These are phyloP conservation scores for Sebastes wilsoni DNA, from an alignment of 2,797 vertebrate genomes.

Conservation along the genomic window DNA sequence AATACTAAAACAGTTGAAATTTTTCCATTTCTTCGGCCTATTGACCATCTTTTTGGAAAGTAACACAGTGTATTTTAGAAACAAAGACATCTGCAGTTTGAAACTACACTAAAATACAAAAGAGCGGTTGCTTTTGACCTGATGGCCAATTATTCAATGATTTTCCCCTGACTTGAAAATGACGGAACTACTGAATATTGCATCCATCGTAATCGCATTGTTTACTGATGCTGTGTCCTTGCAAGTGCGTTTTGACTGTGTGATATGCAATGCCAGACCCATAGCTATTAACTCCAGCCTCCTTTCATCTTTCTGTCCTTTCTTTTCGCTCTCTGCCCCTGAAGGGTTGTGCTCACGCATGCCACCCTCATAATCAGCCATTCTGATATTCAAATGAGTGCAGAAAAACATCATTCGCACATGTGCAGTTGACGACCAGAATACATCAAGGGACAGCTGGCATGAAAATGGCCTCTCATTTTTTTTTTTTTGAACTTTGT, in stretches of 20 bases:
- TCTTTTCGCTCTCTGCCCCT: slow-evolving; percentile 31
- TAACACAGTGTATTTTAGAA: background rate
- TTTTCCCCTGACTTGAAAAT: slow-evolving; percentile 30
- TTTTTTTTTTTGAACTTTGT: slow-evolving; percentile 30
- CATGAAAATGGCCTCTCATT: slow-evolving; percentile 38
- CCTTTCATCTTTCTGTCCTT: slow-evolving; percentile 68
- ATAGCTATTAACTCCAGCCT: slow-evolving; percentile 38
- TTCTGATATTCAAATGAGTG: slow-evolving; percentile 73
- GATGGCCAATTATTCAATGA: slow-evolving; percentile 26
- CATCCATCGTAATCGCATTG: slow-evolving; percentile 39
- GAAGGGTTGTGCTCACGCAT: slow-evolving; percentile 78
- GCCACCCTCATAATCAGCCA: slow-evolving; percentile 69
- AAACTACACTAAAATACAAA: background rate
- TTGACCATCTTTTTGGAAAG: background rate
- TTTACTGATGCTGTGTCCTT: slow-evolving; percentile 61
- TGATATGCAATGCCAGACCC: slow-evolving; percentile 51
- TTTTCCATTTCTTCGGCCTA: background rate
- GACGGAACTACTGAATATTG: slow-evolving; percentile 24
- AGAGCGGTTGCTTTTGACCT: slow-evolving; percentile 13
- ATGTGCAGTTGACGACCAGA: slow-evolving; percentile 72
- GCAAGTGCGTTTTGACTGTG: slow-evolving; percentile 28
- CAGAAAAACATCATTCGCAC: slow-evolving; percentile 63
- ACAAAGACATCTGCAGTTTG: slow-evolving; percentile 1
- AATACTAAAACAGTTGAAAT: background rate
- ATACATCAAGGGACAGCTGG: slow-evolving; percentile 76